Evolutionary conservation across 2,113 vertebrate species (phyloP), one percentile per base, ranked within the genome.

Genomic region (Brachyhypopomus occidentalis): DNA sequence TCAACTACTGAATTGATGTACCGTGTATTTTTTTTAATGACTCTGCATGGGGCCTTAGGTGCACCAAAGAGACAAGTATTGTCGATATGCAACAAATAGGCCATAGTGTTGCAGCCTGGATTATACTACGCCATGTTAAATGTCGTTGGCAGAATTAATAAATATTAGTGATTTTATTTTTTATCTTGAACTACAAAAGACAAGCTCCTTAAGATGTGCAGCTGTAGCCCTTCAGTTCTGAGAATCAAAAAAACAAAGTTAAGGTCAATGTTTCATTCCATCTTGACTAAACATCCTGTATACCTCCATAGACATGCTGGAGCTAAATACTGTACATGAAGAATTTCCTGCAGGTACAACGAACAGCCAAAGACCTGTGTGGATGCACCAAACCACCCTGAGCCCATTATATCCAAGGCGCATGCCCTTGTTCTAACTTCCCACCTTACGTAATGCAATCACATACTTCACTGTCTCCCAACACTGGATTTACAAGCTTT

Each of bases 401-500:
- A 36, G 9, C 19, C 8, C n/a, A 38, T 6, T 11, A 6, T 60
- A 78, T 60, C 23, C 38, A 30, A 34, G 23, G 67, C 17, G 9
- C 22, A 8, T 19, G 45, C 72, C 76, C 71, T 82, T 82, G 45
- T 76, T 75, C 72, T 62, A 56, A 19, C 23, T 3, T 78, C 55
- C 19, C 23, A 20, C 56, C 60, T 55, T 85, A 87, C 80, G 86
- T 88, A 89, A 89, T 88, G 87, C 89, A 80, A 88, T 88, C 69
- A 2, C 84, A 88, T 84, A 82, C 87, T 52, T 66, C 3, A 66
- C 48, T 79, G 85, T 86, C 87, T 87, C 78, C 30, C 84, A 86
- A 88, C 88, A 84, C 79, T 87, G 86, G 72, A 78, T 86, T 89
- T 87, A 90, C 88, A 89, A 84, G 34, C 83, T 78, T 84, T 75